These are phyloP conservation scores for Caenorhabditis inopinata DNA, from an alignment of 1,140 invertebrate genomes.

Conservation along the genomic window DNA sequence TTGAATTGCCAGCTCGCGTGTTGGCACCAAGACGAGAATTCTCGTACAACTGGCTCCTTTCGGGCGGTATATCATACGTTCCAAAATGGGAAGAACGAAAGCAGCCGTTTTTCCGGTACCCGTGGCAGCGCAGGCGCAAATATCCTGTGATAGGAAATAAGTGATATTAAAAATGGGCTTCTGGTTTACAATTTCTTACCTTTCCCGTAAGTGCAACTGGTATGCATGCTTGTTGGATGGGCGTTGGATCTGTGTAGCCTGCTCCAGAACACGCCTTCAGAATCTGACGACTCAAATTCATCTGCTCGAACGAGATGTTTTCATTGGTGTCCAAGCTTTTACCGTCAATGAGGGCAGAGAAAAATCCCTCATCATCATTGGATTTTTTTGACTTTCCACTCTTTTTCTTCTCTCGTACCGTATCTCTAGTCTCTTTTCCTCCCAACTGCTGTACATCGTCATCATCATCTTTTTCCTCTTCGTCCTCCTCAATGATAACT, in stretches of 20 bases:
- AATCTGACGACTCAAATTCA: conserved; percentile 62
- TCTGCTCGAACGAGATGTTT: conserved; percentile 56
- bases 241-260: conserved; percentile 89
- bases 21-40: conserved; percentile 90
- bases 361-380: conserved; percentile 47
- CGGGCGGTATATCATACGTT: conserved; percentile 80
- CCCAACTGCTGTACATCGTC: conserved; percentile 37
- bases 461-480: conserved; percentile 36
- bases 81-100: conserved; percentile 94
- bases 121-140: conserved; percentile 93
- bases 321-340: conserved; percentile 32
- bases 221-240: conserved; percentile 89
- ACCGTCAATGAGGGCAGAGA: conserved; percentile 45
- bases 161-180: too few species aligned
- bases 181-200: background rate
- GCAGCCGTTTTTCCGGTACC: conserved; percentile 98
- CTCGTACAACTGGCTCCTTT: conserved; percentile 70
- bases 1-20: conserved; percentile 82
- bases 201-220: conserved; percentile 83
- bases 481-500: background rate
- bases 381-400: conserved; percentile 32
- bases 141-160: too few species aligned
- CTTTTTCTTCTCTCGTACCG: conserved; percentile 56
- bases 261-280: conserved; percentile 70
- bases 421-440: conserved; percentile 45